Evolutionary conservation across 2,888 invertebrate species (phyloP).

Genomic region (Drosophila peninsularis): DNA sequence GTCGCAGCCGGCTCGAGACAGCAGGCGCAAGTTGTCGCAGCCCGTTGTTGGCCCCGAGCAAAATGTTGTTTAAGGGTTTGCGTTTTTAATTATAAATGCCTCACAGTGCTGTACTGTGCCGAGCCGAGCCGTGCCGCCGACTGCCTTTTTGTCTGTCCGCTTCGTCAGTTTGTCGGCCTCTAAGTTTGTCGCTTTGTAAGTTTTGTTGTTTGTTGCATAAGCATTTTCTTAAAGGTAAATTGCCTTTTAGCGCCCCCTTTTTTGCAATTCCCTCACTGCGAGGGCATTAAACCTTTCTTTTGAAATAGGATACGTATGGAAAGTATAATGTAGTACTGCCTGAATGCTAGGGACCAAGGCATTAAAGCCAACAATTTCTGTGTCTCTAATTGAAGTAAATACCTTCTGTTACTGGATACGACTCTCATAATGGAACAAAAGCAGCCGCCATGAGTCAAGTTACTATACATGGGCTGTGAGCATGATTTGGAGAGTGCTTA

Average conservation of each 20-base stretch:
- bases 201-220: constrained; percentile 40
- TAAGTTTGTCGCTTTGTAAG: constrained; percentile 14
- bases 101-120: constrained; percentile 46
- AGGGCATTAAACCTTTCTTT: not conserved
- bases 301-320: not conserved
- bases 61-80: constrained; percentile 72
- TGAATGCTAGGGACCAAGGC: not conserved
- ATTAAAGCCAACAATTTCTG: not conserved
- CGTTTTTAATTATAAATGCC: constrained; percentile 79
- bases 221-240: constrained; percentile 54
- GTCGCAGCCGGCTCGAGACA: constrained; percentile 4
- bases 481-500: not conserved
- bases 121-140: constrained; percentile 25
- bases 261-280: constrained; percentile 11
- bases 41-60: constrained; percentile 44
- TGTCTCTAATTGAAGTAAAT: not conserved
- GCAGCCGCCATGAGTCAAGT: not conserved
- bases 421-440: not conserved
- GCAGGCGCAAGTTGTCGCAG: constrained; percentile 33
- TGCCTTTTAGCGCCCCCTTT: constrained; percentile 34
- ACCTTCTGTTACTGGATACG: not conserved
- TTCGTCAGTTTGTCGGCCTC: constrained; percentile 26
- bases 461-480: not conserved
- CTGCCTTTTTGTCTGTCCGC: constrained; percentile 28
- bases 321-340: not conserved